These are phyloP conservation scores for Cheilosia grossa DNA, from an alignment of 2,888 invertebrate genomes.

Conservation along the genomic window DNA sequence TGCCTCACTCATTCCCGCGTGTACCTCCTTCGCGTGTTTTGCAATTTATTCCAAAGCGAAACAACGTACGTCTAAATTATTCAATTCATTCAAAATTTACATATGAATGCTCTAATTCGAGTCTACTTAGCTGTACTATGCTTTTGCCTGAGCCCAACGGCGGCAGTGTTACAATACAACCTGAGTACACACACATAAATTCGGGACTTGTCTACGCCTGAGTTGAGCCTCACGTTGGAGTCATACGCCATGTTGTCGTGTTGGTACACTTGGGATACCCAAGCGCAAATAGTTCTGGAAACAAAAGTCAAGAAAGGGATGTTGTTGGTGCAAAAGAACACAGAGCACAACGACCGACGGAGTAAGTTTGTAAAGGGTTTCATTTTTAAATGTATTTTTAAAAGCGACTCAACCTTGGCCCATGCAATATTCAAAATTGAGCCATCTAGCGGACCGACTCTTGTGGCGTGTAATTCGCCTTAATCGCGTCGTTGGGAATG, in stretches of 20 bases:
- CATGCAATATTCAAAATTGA: slow-evolving; percentile 28
- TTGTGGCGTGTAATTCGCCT: slow-evolving; percentile 65
- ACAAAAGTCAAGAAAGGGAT: slow-evolving; percentile 52
- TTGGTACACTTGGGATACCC: slow-evolving; percentile 5
- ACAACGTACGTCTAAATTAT: slow-evolving; percentile 66
- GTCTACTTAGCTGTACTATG: slow-evolving; percentile 33
- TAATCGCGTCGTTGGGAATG: slow-evolving; percentile 57
- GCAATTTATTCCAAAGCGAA: slow-evolving; percentile 54
- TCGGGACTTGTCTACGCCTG: slow-evolving; percentile 67
- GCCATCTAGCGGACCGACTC: slow-evolving; percentile 29
- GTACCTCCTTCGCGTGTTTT: slow-evolving; percentile 19
- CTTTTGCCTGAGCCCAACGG: slow-evolving; percentile 1
- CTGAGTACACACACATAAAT: slow-evolving; percentile 55
- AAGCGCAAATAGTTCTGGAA: slow-evolving; percentile 30
- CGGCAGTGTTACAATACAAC: slow-evolving; percentile 26
- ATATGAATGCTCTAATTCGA: slow-evolving; percentile 69
- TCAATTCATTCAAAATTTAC: slow-evolving; percentile 72
- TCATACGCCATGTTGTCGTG: background rate
- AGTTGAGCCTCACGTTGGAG: slow-evolving; percentile 40
- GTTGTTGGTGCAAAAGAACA: slow-evolving; percentile 4
- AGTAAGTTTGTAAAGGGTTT: slow-evolving; percentile 13
- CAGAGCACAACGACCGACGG: background rate
- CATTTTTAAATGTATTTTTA: slow-evolving; percentile 45
- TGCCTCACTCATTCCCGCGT: background rate
- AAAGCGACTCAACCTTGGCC: slow-evolving; percentile 14